Evolutionary conservation across 2,797 vertebrate species (phyloP).

Genomic region (Okamejei kenojei): DNA sequence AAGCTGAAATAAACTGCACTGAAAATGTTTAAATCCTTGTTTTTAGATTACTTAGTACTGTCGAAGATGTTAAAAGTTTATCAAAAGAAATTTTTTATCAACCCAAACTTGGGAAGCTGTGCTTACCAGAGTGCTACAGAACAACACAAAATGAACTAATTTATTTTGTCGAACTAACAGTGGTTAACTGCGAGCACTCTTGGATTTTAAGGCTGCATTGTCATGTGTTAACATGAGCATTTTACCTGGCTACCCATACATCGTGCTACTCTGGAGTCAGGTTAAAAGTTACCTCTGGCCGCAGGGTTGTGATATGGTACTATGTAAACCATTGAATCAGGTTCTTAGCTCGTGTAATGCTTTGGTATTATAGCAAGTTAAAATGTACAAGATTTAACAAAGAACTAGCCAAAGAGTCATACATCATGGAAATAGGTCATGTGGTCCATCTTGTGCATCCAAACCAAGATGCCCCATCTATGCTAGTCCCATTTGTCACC

Average conservation of each 20-base stretch:
- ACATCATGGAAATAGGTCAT: too few relatives aligned
- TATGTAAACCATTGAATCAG: neutral
- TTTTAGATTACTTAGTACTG: too few relatives aligned
- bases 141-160: neutral
- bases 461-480: too few relatives aligned
- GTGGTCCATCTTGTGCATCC: too few relatives aligned
- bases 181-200: neutral
- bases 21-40: too few relatives aligned
- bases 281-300: neutral
- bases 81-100: neutral
- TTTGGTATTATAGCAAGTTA: neutral
- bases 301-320: neutral
- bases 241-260: neutral
- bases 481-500: too few relatives aligned
- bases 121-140: neutral
- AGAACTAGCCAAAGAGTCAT: neutral
- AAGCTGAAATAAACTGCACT: too few relatives aligned
- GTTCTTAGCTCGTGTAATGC: neutral
- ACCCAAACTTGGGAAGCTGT: neutral
- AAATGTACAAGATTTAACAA: constrained; percentile 5
- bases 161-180: neutral
- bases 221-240: neutral
- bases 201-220: neutral
- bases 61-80: neutral
- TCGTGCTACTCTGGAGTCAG: neutral